A percentile compares a stretch with the other conserved stretches of the same genome.
These are phyloP conservation scores for Chunga burmeisteri DNA, from an alignment of 2,113 vertebrate species.

Conservation along the genomic window DNA sequence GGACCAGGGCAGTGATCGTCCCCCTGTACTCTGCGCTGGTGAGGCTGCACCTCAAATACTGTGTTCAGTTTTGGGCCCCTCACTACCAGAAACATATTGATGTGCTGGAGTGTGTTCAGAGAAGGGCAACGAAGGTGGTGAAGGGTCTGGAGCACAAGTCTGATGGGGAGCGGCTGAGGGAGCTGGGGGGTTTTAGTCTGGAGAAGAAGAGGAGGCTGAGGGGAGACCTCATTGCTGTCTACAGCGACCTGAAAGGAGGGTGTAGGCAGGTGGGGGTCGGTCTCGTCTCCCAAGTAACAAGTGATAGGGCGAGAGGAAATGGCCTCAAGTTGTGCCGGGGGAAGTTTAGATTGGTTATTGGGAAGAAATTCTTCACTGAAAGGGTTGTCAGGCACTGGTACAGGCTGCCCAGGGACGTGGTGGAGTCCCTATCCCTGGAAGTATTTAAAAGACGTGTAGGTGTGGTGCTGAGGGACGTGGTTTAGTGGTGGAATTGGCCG, in stretches of 20 bases:
- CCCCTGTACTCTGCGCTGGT: background rate
- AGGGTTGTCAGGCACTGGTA: background rate
- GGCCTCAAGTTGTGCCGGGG: background rate
- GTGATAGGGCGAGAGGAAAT: background rate
- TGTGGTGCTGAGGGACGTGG: too few species aligned
- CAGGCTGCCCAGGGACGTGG: background rate
- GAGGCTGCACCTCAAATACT: fast-evolving
- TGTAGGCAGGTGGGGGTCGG: fast-evolving
- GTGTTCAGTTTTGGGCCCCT: background rate
- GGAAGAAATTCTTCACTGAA: background rate
- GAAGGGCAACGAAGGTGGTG: background rate
- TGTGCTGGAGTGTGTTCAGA: background rate
- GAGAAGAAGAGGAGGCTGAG: background rate
- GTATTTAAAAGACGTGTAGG: background rate
- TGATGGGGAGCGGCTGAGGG: background rate
- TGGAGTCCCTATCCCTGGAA: background rate
- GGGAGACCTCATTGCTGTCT: fast-evolving
- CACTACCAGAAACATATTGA: fast-evolving
- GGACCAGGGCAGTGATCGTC: background rate
- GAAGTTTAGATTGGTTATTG: background rate
- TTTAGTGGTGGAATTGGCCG: background rate
- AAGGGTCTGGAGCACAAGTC: background rate
- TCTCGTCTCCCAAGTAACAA: background rate
- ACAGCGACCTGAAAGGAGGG: background rate
- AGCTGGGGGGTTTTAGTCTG: background rate